Evolutionary conservation across 2,797 vertebrate genomes (phyloP), one percentile per base, ranked within the genome.

Genomic region (Ceryle rudis): DNA sequence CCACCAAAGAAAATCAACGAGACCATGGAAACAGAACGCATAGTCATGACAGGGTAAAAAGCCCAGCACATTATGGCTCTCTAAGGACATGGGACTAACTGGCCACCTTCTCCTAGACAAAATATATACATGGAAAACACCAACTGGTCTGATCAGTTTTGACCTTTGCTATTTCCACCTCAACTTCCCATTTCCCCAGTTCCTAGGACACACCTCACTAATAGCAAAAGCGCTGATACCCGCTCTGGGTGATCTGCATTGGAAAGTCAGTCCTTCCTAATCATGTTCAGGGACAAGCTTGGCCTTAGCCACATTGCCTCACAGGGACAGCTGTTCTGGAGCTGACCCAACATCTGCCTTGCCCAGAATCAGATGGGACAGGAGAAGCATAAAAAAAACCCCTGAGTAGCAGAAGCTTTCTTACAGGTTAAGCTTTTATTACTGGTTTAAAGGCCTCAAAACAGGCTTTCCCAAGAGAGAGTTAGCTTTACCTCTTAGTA

Each of bases 31-130:
- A 62, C 26, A 37, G 87, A 87, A 75, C 5, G 7, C 7, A 14
- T 6, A 37, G 28, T 25, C 23, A 46, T 1, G 26, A 44, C 10
- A 64, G 29, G 9, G 14, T 42, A 15, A 70, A 64, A 60, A 31
- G 1, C 0, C 3, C 16, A 81, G 23, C 26, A 61, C 2, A 3
- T 33, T n/a, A 46, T 8, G 6, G 51, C 17, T 81, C 41, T 70
- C 31, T 49, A 64, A 44, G 18, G 75, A 55, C n/a, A 70, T 26
- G 29, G 13, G 81, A 80, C 5, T 17, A 80, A 49, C 7, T 28
- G 10, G 21, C 31, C 23, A 37, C 33, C 29, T 83, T 86, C 28
- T 80, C 60, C 65, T 86, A 75, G 66, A 10, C 16, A 39, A 70
- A 91, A 51, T 2, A 57, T 2, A 26, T 16, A 85, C 14, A 9